phyloP scores from a whole-genome alignment of 1,140 invertebrate genomes.

The Sitobion miscanthi region DNA sequence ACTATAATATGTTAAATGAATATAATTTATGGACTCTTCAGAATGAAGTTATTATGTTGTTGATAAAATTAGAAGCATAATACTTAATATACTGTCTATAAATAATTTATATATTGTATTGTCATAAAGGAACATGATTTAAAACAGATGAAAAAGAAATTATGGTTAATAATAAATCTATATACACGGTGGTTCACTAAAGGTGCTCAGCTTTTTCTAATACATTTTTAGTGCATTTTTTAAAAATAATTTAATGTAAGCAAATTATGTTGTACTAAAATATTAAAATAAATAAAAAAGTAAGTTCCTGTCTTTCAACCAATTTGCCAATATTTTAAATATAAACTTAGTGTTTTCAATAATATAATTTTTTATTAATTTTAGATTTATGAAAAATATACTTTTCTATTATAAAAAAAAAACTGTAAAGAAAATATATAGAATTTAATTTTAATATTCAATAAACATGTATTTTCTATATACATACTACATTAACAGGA shows the following conservation, averaged over 20 bases:
- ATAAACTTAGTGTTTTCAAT: background rate
- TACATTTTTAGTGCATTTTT: background rate
- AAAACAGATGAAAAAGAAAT: conserved; percentile 19
- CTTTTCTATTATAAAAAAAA: background rate
- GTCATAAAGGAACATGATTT: conserved; percentile 37
- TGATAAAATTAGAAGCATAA: background rate
- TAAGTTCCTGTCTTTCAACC: background rate
- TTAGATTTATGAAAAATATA: conserved; percentile 1
- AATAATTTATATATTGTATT: conserved; percentile 43
- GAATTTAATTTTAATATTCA: background rate
- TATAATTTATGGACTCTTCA: background rate
- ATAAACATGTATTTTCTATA: background rate
- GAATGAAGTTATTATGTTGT: background rate
- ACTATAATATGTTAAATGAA: conserved; percentile 15
- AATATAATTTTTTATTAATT: background rate
- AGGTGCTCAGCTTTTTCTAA: background rate
- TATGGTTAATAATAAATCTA: conserved; percentile 23
- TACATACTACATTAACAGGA: background rate
- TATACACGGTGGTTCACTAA: conserved; percentile 34
- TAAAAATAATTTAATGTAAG: background rate
- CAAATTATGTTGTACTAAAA: background rate
- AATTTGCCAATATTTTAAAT: background rate
- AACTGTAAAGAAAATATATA: background rate
- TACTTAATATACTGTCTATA: background rate
- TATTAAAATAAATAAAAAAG: background rate